Base-by-base conservation (phyloP, 92 coral and sea anemone genomes). In the Blastomussa wellsi region DNA sequence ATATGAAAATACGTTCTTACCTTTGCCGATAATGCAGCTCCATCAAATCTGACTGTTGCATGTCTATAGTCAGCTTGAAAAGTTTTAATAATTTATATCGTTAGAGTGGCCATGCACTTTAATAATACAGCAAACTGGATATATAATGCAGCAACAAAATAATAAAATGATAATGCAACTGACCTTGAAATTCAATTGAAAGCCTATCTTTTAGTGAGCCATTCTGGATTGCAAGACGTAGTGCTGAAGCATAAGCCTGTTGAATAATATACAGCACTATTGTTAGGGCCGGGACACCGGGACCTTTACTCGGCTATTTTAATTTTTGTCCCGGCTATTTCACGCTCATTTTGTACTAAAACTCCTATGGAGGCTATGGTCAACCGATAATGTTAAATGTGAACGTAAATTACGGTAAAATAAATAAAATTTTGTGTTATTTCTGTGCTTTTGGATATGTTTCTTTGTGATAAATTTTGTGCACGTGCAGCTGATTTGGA, bases 181-280 rank as follows among this genome's bases (percentile, higher is more conserved):
- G 75, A 95, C 98, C 98, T 95, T 97, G 99, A 79, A 91, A 95
- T 74, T 97, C 99, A n/a, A 97, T 97, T 1, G 98, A 94, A n/a
- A 97, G 94, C 80, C 93, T 94, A 51, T 97, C 99, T 82, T 86
- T 97, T 74, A 95, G 76, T 26, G 98, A 84, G 71, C 98, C 99
- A 65, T 89, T 92, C 76, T 88, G 91, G 68, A 94, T 89, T 33
- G 91, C 92, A 79, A 91, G 91, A 29, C 93, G 89, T 51, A 97
- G 82, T 77, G 90, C 82, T 72, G 84, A 89, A 17, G 98, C 98
- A 77, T 94, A 97, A 35, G 86, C 90, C 98, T 96, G 79, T 29
- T 29, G 35, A 55, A 32, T 79, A 51, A 81, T 35, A 11, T 12
- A 8, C 33, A n/a, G n/a, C n/a, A n/a, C n/a, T n/a, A n/a, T n/a